phyloP scores from a whole-genome alignment of 2,797 vertebrate genomes.

The Micrastur ruficollis region DNA sequence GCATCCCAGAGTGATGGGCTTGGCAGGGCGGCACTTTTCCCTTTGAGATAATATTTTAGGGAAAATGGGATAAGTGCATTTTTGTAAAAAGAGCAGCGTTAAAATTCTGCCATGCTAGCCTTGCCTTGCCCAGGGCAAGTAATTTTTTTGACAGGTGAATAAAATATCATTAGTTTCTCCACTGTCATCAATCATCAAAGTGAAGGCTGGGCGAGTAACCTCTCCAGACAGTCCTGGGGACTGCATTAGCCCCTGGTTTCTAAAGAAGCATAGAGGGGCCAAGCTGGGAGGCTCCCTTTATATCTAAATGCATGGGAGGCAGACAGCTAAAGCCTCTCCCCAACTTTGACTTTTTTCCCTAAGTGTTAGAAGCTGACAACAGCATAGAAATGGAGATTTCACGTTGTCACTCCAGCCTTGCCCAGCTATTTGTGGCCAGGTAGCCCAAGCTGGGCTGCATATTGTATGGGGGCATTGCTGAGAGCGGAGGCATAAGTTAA shows the following conservation, averaged over 20 bases:
- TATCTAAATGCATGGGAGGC: neutral
- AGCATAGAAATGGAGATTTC: conserved; percentile 64
- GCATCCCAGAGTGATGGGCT: neutral
- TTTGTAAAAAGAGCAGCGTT: neutral
- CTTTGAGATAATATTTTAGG: conserved; percentile 7
- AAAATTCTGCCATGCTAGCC: neutral
- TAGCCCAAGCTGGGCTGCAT: conserved; percentile 27
- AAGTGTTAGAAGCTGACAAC: conserved; percentile 46
- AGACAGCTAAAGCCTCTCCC: conserved; percentile 23
- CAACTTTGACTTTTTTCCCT: neutral
- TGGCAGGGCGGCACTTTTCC: neutral
- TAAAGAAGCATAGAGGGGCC: conserved; percentile 47
- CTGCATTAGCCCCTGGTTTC: conserved; percentile 34
- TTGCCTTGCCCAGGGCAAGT: conserved; percentile 21
- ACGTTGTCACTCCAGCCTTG: conserved; percentile 40
- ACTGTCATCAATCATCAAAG: conserved; percentile 50
- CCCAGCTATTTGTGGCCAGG: conserved; percentile 53
- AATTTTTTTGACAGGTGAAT: conserved; percentile 71
- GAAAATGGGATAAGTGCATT: neutral
- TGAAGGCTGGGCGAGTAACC: conserved; percentile 61
- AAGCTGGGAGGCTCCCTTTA: neutral
- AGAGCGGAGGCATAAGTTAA: neutral
- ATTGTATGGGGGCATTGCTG: neutral
- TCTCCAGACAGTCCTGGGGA: conserved; percentile 61
- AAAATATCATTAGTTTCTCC: conserved; percentile 66